A percentile compares a stretch with the other conserved stretches of the same genome.
These are phyloP conservation scores for Parauchenoglanis punctatus DNA, from an alignment of 2,797 vertebrate genomes.

Conservation along the genomic window DNA sequence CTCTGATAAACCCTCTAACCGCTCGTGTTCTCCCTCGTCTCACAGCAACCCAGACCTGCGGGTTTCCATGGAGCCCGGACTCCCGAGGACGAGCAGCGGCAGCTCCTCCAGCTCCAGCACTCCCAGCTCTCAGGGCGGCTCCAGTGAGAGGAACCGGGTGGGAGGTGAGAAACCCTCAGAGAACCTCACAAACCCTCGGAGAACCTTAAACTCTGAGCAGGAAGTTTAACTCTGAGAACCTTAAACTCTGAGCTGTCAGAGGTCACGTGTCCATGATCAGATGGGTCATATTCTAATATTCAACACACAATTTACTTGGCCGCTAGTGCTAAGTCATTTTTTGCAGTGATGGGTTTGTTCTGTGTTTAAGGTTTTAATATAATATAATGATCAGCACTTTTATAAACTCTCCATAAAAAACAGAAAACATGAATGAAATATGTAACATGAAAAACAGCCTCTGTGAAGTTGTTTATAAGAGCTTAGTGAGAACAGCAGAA, in stretches of 20 bases:
- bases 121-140: slow-evolving; percentile 94
- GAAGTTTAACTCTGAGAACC: neutral
- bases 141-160: slow-evolving; percentile 86
- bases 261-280: neutral
- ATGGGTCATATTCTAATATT: too few species aligned
- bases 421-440: too few species aligned
- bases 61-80: slow-evolving; percentile 83
- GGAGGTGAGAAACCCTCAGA: slow-evolving; percentile 72
- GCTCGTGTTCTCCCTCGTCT: slow-evolving; percentile 33
- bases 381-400: neutral
- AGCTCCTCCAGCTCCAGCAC: slow-evolving; percentile 97
- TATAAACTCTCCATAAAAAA: too few species aligned
- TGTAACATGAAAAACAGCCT: neutral
- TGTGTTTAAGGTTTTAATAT: neutral
- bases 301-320: neutral
- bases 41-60: slow-evolving; percentile 93
- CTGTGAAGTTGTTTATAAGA: too few species aligned
- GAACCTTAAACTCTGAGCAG: neutral
- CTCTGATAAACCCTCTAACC: slow-evolving; percentile 11
- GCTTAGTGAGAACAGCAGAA: neutral
- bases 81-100: slow-evolving; percentile 94
- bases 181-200: slow-evolving; percentile 1
- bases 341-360: neutral
- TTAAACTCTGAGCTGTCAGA: neutral
- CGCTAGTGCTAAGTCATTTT: too few species aligned